A percentile compares a stretch with the other conserved stretches of the same genome.
phyloP scores from a whole-genome alignment of 2,888 invertebrate genomes.

The Pheosia gnoma region DNA sequence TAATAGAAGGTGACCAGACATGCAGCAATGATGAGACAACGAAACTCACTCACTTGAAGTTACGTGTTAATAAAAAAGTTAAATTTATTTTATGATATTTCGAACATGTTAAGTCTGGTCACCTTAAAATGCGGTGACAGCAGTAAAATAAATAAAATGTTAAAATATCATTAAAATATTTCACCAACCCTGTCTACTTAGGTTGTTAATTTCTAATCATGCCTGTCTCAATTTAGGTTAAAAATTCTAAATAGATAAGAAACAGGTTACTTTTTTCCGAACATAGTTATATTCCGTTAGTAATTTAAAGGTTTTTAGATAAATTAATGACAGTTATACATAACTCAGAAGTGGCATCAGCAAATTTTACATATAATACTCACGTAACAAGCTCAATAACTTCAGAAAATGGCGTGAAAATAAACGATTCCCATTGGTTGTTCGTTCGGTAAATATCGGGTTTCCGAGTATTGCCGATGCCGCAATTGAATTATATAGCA shows the following conservation, averaged over 20 bases:
- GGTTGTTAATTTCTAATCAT: constrained; percentile 73
- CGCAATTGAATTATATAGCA: not conserved
- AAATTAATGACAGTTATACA: not conserved
- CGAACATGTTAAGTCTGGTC: constrained; percentile 68
- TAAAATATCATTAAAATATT: constrained; percentile 53
- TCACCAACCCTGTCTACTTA: constrained; percentile 73
- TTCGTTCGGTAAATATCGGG: not conserved
- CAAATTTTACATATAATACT: too few species aligned
- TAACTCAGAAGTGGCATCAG: not conserved
- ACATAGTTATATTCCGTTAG: constrained; percentile 13
- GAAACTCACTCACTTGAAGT: constrained; percentile 19
- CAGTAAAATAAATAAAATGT: constrained; percentile 60
- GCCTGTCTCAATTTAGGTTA: constrained; percentile 52
- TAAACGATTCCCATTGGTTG: not conserved
- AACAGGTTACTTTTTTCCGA: constrained; percentile 32
- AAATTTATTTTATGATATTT: constrained; percentile 17
- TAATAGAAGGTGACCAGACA: constrained; percentile 79
- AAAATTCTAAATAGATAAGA: constrained; percentile 39
- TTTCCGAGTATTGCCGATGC: not conserved
- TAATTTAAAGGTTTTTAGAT: not conserved
- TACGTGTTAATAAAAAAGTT: constrained; percentile 17
- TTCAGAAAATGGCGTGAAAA: not conserved
- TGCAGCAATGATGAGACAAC: constrained; percentile 73
- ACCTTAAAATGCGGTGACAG: constrained; percentile 77
- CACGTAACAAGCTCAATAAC: not conserved